phyloP scores from a whole-genome alignment of 2,797 vertebrate genomes.

The Gallinago nigripennis region DNA sequence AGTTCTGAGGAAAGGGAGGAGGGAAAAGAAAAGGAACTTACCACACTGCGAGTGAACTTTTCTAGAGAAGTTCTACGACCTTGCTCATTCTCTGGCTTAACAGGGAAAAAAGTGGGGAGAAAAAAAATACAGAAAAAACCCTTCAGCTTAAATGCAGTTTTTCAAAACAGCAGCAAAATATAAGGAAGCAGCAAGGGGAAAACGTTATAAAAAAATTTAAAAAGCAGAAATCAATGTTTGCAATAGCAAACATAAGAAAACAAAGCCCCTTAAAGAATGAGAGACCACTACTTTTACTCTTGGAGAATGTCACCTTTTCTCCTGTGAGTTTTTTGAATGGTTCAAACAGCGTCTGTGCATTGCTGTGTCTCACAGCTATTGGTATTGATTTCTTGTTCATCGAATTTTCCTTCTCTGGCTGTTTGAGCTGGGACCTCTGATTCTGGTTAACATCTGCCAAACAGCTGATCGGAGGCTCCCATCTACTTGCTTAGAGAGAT shows the following conservation, averaged over 20 bases:
- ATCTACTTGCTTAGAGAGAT: background rate
- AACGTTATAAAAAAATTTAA: constrained; percentile 39
- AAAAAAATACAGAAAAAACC: constrained; percentile 77
- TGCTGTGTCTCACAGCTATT: constrained; percentile 23
- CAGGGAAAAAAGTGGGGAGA: constrained; percentile 66
- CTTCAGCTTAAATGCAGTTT: constrained; percentile 78
- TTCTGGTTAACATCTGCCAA: constrained; percentile 53
- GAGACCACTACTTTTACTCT: background rate
- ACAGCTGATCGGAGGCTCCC: background rate
- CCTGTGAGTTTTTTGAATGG: background rate
- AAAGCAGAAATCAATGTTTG: constrained; percentile 68
- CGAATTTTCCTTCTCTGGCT: constrained; percentile 39
- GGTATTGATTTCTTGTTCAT: constrained; percentile 27
- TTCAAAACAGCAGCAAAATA: constrained; percentile 72
- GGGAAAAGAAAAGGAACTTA: constrained; percentile 83
- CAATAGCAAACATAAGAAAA: constrained; percentile 61
- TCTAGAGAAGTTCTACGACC: constrained; percentile 97
- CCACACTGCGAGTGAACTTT: constrained; percentile 97
- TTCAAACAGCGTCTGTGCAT: background rate
- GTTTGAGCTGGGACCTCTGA: background rate
- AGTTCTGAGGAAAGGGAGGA: constrained; percentile 55
- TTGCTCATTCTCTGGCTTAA: constrained; percentile 95
- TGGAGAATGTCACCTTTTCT: background rate
- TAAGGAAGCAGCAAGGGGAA: constrained; percentile 58
- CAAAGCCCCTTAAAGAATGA: constrained; percentile 33